Conservation (phyloP, 2,113 vertebrate genomes). For the Terrapene triunguis region DNA sequence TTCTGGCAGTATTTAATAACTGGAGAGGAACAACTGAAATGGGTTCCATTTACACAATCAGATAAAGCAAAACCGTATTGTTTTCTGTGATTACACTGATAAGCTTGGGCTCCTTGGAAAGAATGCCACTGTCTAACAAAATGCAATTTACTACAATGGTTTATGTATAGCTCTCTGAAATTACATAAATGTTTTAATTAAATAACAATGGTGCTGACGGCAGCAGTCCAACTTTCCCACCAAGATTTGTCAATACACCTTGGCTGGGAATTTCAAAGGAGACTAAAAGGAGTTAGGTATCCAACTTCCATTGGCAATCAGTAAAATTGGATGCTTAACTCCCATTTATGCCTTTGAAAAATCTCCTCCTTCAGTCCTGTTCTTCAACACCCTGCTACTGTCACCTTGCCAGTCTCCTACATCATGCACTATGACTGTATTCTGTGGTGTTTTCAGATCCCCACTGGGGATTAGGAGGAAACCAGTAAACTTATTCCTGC, state of each 20-base stretch:
- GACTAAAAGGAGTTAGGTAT: neutral
- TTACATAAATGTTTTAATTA: neutral
- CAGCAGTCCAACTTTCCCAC: neutral
- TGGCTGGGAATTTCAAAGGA: neutral
- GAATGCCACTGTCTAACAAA: neutral
- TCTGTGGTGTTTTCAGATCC: fast-evolving
- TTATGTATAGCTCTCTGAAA: neutral
- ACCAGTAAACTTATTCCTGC: neutral
- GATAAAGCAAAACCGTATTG: neutral
- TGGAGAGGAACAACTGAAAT: neutral
- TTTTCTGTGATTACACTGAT: neutral
- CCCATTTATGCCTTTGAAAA: neutral
- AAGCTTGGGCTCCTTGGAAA: neutral
- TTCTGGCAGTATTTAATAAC: neutral
- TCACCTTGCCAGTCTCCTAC: too few species aligned
- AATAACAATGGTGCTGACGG: neutral
- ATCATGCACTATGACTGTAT: too few species aligned
- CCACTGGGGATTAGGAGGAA: neutral
- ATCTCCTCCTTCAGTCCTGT: neutral
- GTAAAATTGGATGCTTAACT: neutral
- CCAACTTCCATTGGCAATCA: neutral
- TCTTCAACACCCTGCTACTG: neutral
- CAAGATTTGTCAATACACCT: neutral
- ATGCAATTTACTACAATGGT: neutral
- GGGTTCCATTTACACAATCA: neutral